Percentiles rank a stretch among this genome's conserved stretches.
phyloP scores from a whole-genome alignment of 2,113 vertebrate species.

The Syngnathus scovelli region DNA sequence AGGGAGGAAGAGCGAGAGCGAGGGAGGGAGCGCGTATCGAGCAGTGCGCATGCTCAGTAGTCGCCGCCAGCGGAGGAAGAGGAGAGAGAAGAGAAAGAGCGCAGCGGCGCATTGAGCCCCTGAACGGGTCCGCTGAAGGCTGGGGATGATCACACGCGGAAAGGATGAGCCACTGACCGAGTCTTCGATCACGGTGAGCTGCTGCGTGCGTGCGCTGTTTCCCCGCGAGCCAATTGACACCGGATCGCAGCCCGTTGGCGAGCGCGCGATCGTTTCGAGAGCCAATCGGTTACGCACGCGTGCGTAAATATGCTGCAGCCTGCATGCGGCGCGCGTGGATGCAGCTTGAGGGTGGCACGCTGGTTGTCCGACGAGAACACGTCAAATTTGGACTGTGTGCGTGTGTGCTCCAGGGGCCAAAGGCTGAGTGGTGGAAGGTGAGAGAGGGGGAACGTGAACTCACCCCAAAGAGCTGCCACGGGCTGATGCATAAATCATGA shows the following conservation, averaged over 20 bases:
- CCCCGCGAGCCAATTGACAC: too few species aligned
- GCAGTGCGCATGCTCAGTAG: slow-evolving; percentile 1
- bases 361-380: background rate
- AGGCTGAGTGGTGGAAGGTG: background rate
- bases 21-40: background rate
- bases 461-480: background rate
- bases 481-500: background rate
- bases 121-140: background rate
- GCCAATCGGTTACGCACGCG: background rate
- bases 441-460: background rate
- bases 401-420: background rate
- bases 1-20: background rate
- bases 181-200: background rate
- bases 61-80: background rate
- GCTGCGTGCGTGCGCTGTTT: background rate
- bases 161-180: slow-evolving; percentile 6
- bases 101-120: background rate
- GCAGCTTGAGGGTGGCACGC: background rate
- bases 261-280: background rate
- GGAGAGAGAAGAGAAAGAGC: slow-evolving; percentile 2
- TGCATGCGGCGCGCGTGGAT: background rate
- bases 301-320: background rate
- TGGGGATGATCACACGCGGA: background rate
- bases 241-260: too few species aligned
- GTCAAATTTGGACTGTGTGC: background rate